phyloP scores from a whole-genome alignment of 2,888 invertebrate species.

The Calliscelio sp. region DNA sequence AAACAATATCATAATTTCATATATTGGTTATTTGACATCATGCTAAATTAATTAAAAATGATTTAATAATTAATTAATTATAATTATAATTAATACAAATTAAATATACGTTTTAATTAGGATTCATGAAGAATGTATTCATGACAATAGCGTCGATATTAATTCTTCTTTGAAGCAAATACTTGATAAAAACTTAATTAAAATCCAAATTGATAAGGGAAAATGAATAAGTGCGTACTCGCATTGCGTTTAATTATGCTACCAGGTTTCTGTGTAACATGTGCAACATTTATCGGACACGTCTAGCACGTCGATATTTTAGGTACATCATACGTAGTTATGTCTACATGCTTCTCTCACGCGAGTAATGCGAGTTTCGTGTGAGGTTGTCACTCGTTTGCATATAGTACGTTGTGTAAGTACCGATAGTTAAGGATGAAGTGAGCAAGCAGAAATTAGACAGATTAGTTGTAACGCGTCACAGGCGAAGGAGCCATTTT shows the following conservation, averaged over 20 bases:
- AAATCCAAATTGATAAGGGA: conserved; percentile 10
- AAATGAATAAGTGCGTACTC: conserved; percentile 20
- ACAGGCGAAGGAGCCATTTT: conserved; percentile 38
- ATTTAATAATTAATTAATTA: no score
- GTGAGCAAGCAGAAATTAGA: conserved; percentile 74
- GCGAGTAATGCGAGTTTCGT: conserved; percentile 69
- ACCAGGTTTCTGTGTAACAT: conserved; percentile 45
- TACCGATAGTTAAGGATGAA: conserved; percentile 74
- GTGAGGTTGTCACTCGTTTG: conserved; percentile 71
- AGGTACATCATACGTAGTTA: conserved; percentile 61
- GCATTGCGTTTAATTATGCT: conserved; percentile 49
- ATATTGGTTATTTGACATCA: no score
- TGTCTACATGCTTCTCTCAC: conserved; percentile 51
- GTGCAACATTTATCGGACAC: conserved; percentile 67
- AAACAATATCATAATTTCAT: no score
- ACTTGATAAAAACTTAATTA: no score
- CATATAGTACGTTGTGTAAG: conserved; percentile 70
- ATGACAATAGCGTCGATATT: no score
- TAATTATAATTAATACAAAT: no score
- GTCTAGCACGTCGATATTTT: conserved; percentile 65
- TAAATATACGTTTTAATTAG: no score
- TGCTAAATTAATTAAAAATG: no score
- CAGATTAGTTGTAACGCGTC: conserved; percentile 72
- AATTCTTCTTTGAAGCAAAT: no score
- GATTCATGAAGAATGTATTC: no score